Percentiles rank a stretch among this genome's conserved stretches.
Evolutionary conservation across 2,888 invertebrate genomes (phyloP).

Genomic region (Chrysodeixis includens): DNA sequence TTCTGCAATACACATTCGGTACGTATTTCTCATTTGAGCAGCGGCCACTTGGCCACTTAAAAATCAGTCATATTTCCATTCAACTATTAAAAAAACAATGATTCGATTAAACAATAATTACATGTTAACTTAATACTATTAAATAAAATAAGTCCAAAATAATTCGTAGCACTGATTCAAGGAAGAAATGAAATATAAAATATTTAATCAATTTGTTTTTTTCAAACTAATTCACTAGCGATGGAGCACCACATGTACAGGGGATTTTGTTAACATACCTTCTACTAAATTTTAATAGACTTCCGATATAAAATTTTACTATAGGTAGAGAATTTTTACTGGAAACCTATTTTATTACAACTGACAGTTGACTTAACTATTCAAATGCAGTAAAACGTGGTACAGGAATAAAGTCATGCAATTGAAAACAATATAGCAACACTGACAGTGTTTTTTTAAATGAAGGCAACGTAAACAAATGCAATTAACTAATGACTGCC

Average conservation of each 20-base stretch:
- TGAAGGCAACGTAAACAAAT: conserved; percentile 4
- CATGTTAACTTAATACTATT: conserved; percentile 23
- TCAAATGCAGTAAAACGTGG: too few relatives aligned
- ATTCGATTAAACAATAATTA: conserved; percentile 20
- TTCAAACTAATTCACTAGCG: background rate
- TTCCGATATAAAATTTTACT: too few relatives aligned
- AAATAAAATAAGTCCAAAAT: conserved; percentile 36
- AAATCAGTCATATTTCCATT: conserved; percentile 19
- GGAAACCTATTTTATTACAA: too few relatives aligned
- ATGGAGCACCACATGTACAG: background rate
- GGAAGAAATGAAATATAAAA: too few relatives aligned
- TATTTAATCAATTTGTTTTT: conserved; percentile 15
- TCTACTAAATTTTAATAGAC: background rate
- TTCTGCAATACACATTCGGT: conserved; percentile 6
- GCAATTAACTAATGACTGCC: background rate
- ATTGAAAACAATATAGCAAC: too few relatives aligned
- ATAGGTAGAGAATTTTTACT: too few relatives aligned
- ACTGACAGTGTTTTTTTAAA: background rate
- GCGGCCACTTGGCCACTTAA: conserved; percentile 7
- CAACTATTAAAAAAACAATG: conserved; percentile 10
- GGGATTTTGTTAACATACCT: background rate
- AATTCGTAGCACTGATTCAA: conserved; percentile 12
- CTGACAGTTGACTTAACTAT: too few relatives aligned
- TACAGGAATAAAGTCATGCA: too few relatives aligned
- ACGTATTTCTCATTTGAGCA: conserved; percentile 29